phyloP scores from a whole-genome alignment of 2,888 invertebrate species.

The Agrotis segetum region DNA sequence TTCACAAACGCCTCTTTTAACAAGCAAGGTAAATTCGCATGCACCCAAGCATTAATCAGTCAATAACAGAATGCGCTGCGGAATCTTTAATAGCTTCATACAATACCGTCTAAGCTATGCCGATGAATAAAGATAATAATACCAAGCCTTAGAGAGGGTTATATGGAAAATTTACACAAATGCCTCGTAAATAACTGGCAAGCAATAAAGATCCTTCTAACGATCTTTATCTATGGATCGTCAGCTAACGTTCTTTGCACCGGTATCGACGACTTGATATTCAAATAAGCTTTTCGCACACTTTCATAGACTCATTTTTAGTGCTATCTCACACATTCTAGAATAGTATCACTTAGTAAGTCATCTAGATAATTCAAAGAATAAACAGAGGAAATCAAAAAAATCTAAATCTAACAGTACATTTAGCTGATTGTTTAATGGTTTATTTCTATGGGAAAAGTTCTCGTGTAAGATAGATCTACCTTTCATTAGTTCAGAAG shows the following conservation, averaged over 20 bases:
- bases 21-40: slow-evolving; percentile 4
- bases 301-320: slow-evolving; percentile 55
- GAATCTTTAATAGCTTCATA: slow-evolving; percentile 56
- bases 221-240: slow-evolving; percentile 56
- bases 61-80: slow-evolving; percentile 27
- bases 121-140: slow-evolving; percentile 39
- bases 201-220: slow-evolving; percentile 60
- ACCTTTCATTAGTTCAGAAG: slow-evolving; percentile 57
- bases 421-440: slow-evolving; percentile 68
- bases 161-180: slow-evolving; percentile 47
- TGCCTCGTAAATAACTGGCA: slow-evolving; percentile 49
- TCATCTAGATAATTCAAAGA: slow-evolving; percentile 39
- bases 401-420: slow-evolving; percentile 53
- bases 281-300: slow-evolving; percentile 64
- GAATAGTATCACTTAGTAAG: slow-evolving; percentile 17
- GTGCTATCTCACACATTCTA: slow-evolving; percentile 35
- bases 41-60: slow-evolving; percentile 22
- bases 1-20: slow-evolving; percentile 11
- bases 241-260: slow-evolving; percentile 44
- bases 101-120: slow-evolving; percentile 42
- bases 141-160: slow-evolving; percentile 25
- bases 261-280: slow-evolving; percentile 56
- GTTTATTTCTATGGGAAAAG: slow-evolving; percentile 67
- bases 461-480: slow-evolving; percentile 62
- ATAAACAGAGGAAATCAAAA: slow-evolving; percentile 48